A percentile compares a stretch with the other conserved stretches of the same genome.
phyloP scores from a whole-genome alignment of 2,113 vertebrate genomes.

The Coturnix japonica region DNA sequence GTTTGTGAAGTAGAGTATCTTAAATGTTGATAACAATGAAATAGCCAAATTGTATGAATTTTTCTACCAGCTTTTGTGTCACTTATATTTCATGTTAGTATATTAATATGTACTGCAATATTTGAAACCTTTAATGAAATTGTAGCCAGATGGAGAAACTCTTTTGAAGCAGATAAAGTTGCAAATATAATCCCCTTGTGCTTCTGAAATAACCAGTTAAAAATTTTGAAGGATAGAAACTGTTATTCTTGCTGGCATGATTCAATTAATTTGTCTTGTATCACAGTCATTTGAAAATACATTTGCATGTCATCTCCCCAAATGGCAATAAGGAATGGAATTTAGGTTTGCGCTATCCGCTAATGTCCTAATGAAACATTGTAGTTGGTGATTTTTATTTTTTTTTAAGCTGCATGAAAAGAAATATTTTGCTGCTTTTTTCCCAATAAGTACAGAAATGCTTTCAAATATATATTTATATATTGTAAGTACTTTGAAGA shows the following conservation, averaged over 20 bases:
- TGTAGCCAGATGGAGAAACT: neutral
- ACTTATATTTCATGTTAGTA: neutral
- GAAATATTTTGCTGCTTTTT: neutral
- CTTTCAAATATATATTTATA: neutral
- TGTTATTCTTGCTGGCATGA: neutral
- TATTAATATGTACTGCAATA: neutral
- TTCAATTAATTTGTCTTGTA: neutral
- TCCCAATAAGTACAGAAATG: neutral
- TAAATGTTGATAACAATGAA: neutral
- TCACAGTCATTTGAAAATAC: neutral
- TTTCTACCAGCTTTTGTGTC: neutral
- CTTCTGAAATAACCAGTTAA: neutral
- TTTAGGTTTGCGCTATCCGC: neutral
- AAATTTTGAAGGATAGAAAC: neutral
- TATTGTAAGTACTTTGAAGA: neutral
- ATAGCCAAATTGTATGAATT: neutral
- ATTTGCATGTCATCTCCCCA: neutral
- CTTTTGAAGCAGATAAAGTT: neutral
- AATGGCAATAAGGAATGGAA: neutral
- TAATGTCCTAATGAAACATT: neutral
- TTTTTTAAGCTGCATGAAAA: neutral
- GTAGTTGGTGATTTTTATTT: neutral
- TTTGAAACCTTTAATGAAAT: neutral
- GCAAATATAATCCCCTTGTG: neutral
- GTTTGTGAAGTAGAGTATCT: neutral